A percentile compares a stretch with the other conserved stretches of the same genome.
phyloP scores from a whole-genome alignment of 2,888 invertebrate genomes.

The Eurois occulta region DNA sequence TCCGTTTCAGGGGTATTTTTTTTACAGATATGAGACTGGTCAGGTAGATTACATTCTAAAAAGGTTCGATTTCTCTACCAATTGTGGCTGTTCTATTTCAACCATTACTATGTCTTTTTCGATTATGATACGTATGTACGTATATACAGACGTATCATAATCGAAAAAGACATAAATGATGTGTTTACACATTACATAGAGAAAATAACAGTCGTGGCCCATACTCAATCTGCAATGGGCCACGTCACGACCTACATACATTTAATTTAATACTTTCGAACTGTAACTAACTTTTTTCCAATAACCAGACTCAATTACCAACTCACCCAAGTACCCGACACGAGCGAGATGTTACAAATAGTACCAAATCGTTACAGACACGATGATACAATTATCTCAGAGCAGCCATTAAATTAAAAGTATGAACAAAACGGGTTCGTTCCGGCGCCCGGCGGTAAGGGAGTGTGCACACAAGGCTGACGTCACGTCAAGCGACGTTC shows the following conservation, averaged over 20 bases:
- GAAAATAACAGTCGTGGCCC: background rate
- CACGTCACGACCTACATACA: background rate
- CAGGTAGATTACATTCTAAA: background rate
- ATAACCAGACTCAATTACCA: constrained; percentile 32
- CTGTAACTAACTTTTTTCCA: constrained; percentile 26
- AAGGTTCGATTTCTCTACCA: background rate
- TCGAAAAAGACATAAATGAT: no score
- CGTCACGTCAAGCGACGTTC: background rate
- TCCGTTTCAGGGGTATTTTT: background rate
- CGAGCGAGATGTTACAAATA: constrained; percentile 46
- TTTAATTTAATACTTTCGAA: constrained; percentile 5
- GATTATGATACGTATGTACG: background rate
- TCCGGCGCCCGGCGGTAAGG: constrained; percentile 62
- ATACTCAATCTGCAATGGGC: background rate
- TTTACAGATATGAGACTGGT: background rate
- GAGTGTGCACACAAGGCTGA: constrained; percentile 50
- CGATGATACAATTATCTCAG: constrained; percentile 72
- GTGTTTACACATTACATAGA: background rate
- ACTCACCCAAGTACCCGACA: constrained; percentile 15
- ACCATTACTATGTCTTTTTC: background rate
- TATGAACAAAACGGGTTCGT: constrained; percentile 66
- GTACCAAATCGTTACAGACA: constrained; percentile 58
- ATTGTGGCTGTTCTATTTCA: background rate
- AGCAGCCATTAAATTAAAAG: constrained; percentile 75
- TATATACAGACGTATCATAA: no score